These are phyloP conservation scores for Galeopsomyia nigrocyanea DNA, from an alignment of 2,888 invertebrate genomes.

Conservation along the genomic window DNA sequence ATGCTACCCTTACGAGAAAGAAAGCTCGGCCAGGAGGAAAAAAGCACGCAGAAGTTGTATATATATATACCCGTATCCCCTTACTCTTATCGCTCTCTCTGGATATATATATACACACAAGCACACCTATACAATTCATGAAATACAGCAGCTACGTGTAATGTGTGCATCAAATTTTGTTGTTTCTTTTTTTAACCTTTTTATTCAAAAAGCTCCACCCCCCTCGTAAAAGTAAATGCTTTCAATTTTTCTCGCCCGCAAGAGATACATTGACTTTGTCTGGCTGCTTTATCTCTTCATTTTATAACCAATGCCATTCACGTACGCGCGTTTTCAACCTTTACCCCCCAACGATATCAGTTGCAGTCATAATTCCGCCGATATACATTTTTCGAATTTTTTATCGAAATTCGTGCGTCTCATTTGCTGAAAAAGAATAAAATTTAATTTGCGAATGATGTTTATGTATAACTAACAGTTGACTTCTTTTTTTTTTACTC, in stretches of 20 bases:
- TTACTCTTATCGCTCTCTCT: not conserved
- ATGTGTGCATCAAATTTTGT: not conserved
- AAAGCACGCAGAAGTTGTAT: constrained; percentile 11
- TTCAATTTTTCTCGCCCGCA: not conserved
- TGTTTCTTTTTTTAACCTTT: not conserved
- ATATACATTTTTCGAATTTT: constrained; percentile 3
- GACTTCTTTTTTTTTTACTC: constrained; percentile 39
- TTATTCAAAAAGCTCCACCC: not conserved
- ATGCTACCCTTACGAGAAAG: not conserved
- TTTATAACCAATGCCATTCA: not conserved
- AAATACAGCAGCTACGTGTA: constrained; percentile 14
- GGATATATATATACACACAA: constrained; percentile 4
- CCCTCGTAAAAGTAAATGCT: too few relatives aligned
- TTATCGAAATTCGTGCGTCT: too few relatives aligned
- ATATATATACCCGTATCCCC: not conserved
- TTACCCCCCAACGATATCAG: too few relatives aligned
- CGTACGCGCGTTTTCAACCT: not conserved
- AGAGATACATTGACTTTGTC: not conserved
- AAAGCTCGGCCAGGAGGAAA: not conserved
- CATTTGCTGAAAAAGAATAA: too few relatives aligned
- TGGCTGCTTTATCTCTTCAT: not conserved
- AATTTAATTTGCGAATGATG: too few relatives aligned
- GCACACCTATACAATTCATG: constrained; percentile 24
- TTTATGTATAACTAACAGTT: constrained; percentile 18
- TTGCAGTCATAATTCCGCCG: not conserved